Evolutionary conservation across 2,797 vertebrate genomes (phyloP).

Genomic region (Dipus sagitta): DNA sequence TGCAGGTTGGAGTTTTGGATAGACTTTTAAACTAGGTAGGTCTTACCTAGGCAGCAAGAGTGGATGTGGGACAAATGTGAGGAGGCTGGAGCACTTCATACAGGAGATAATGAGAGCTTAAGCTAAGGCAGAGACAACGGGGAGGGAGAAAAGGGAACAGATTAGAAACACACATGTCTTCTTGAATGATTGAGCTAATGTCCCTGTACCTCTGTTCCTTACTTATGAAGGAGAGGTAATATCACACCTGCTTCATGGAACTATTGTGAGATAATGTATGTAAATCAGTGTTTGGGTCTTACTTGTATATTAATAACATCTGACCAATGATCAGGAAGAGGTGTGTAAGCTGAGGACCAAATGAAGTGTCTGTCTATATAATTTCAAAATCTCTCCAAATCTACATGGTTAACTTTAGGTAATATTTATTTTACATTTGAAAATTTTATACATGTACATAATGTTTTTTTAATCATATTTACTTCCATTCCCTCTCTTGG

Average conservation of each 20-base stretch:
- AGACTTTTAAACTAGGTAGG: not conserved
- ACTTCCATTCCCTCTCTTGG: too few species aligned
- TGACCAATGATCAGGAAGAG: not conserved
- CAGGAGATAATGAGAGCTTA: not conserved
- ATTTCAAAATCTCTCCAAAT: not conserved
- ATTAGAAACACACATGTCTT: not conserved
- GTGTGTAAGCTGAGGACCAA: not conserved
- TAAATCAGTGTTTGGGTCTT: not conserved
- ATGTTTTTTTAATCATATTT: too few species aligned
- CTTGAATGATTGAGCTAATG: not conserved
- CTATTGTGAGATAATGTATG: not conserved
- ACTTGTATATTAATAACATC: not conserved
- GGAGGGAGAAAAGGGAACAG: not conserved
- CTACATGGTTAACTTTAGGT: not conserved
- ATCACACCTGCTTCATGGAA: not conserved
- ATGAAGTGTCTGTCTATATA: not conserved
- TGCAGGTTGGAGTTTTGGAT: not conserved
- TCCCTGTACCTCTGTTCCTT: not conserved
- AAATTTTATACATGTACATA: too few species aligned
- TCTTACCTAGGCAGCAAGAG: not conserved
- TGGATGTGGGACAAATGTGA: accelerated
- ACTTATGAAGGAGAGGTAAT: not conserved
- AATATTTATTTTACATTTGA: not conserved
- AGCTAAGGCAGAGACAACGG: not conserved
- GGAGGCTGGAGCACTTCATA: not conserved